Percentiles rank a stretch among this genome's conserved stretches.
Evolutionary conservation across 1,140 invertebrate genomes (phyloP).

Genomic region (Drosophila pandora): DNA sequence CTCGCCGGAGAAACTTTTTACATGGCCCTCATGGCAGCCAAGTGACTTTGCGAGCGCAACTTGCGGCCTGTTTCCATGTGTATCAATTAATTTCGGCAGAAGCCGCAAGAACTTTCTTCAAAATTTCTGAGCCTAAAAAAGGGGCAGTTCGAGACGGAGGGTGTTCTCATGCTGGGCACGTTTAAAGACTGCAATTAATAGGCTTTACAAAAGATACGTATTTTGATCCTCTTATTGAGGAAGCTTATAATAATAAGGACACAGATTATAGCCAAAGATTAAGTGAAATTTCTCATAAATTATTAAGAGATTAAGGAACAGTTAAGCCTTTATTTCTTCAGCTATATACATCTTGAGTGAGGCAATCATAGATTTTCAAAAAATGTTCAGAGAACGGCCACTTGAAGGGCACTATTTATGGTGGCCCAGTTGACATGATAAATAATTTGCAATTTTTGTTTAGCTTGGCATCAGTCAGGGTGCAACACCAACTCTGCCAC

Average conservation of each 20-base stretch:
- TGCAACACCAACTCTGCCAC: constrained; percentile 61
- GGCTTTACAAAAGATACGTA: constrained; percentile 4
- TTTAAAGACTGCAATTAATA: constrained; percentile 61
- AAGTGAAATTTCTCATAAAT: background rate
- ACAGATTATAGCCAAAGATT: background rate
- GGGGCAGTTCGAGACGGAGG: background rate
- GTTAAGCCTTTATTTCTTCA: background rate
- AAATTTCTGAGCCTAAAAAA: constrained; percentile 26
- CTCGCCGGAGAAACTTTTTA: constrained; percentile 65
- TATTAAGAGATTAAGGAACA: too few species aligned
- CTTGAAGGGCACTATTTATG: constrained; percentile 30
- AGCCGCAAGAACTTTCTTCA: constrained; percentile 70
- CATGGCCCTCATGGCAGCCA: constrained; percentile 54
- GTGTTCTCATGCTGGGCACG: constrained; percentile 38
- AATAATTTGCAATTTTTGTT: constrained; percentile 57
- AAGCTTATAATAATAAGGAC: background rate
- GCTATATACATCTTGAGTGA: background rate
- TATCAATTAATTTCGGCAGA: constrained; percentile 78
- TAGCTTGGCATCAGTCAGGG: constrained; percentile 41
- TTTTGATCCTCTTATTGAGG: background rate
- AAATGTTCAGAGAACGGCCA: constrained; percentile 18
- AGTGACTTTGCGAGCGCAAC: constrained; percentile 70
- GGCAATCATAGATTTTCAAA: background rate
- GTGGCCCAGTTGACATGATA: constrained; percentile 40
- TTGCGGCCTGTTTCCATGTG: constrained; percentile 72